These are phyloP conservation scores for Megalonaias nervosa DNA, from an alignment of 1,140 invertebrate genomes.

Conservation along the genomic window DNA sequence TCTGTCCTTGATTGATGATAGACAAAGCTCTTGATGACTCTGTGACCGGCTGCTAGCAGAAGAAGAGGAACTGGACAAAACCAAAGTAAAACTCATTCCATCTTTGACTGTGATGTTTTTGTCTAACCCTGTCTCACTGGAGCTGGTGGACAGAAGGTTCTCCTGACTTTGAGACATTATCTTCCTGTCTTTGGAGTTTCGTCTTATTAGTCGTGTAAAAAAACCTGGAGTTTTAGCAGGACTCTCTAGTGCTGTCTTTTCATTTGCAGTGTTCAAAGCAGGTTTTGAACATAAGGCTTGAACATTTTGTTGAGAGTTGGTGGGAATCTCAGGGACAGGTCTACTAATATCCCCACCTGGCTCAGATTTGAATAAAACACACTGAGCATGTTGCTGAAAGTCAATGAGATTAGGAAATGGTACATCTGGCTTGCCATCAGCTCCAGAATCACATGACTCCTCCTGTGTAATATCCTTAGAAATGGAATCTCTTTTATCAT, in stretches of 20 bases:
- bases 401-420: conserved; percentile 33
- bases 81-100: not conserved
- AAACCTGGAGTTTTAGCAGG: conserved; percentile 53
- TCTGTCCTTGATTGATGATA: conserved; percentile 27
- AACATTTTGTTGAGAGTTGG: conserved; percentile 2
- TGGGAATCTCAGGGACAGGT: conserved; percentile 28
- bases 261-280: conserved; percentile 9
- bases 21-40: conserved; percentile 37
- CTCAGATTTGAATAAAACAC: conserved; percentile 6
- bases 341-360: conserved; percentile 1
- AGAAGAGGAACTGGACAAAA: conserved; percentile 9
- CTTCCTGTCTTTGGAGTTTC: conserved; percentile 62
- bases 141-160: conserved; percentile 48
- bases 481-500: not conserved
- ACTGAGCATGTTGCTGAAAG: conserved; percentile 12
- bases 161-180: conserved; percentile 57
- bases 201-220: conserved; percentile 57
- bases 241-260: conserved; percentile 14
- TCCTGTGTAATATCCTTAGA: not conserved
- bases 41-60: conserved; percentile 26
- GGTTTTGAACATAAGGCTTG: conserved; percentile 16
- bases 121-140: conserved; percentile 31
- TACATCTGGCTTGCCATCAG: conserved; percentile 9
- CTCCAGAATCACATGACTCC: not conserved
- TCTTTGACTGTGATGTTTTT: conserved; percentile 20